Base-by-base conservation (phyloP, 2,113 vertebrate species). In the Dipodomys merriami region DNA sequence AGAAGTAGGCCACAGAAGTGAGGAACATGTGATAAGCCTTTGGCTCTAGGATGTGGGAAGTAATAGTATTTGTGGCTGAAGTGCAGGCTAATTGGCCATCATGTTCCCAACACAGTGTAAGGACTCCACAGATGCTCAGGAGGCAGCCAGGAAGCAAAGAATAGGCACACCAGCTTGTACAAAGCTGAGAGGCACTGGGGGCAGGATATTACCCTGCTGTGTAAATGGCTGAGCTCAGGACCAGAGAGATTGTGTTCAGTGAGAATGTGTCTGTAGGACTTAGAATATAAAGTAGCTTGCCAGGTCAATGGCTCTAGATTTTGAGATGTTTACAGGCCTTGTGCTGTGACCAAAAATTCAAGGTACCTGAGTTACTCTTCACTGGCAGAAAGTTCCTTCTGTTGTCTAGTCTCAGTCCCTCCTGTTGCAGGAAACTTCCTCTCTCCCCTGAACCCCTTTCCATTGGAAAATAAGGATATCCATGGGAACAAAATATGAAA, bases 1-100 rank as follows among this genome's bases (percentile, higher is more conserved):
- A 1, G 25, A 13, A 57, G 39, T 5, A 39, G 16, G 10, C 23
- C 33, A 27, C 1, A 22, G 71, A 81, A 1, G 12, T 39, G 25
- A 81, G 44, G 11, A 11, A 57, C 7, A 3, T 0, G 20, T 67
- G 7, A 0, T 33, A 9, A 25, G 6, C 10, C 22, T 68, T 2
- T 16, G 7, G 7, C 29, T 80, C 49, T 33, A 20, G 4, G 20
- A 76, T 29, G 6, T 2, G 27, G 27, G 29, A 87, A 67, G 46
- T 68, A n/a, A 68, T 7, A 23, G 13, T 29, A 39, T 53, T 67
- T 57, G 19, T 67, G 6, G 19, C 8, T 15, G 15, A 73, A 7
- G 6, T 11, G 22, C 30, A 74, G 30, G 3, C n/a, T 53, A 6
- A 4, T 57, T 22, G 73, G 20, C 3, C 27, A 81, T 2, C 23